Conservation (phyloP, 2,113 vertebrate genomes). For the Macrotis lagotis region DNA sequence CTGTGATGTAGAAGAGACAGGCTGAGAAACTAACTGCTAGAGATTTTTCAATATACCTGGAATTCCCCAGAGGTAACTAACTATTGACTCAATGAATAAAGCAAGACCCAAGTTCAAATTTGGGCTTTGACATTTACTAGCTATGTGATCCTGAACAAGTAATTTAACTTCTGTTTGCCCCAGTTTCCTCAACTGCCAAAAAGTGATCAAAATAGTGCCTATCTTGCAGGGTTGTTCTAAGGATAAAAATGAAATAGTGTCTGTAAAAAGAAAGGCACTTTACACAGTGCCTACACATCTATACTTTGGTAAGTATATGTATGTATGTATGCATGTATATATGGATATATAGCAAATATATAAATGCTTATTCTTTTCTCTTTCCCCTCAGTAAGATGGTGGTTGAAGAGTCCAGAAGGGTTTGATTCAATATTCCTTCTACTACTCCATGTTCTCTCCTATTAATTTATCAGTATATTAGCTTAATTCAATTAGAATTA, state of each 20-base stretch:
- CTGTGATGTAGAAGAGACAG: neutral
- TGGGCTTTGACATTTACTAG: neutral
- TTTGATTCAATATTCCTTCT: neutral
- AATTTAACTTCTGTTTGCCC: neutral
- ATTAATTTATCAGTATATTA: neutral
- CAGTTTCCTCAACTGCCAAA: neutral
- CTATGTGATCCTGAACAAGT: neutral
- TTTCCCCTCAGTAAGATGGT: neutral
- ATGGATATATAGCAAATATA: too few species aligned
- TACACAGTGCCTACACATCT: too few species aligned
- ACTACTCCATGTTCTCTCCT: neutral
- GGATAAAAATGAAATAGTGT: neutral
- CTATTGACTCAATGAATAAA: neutral
- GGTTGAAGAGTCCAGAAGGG: neutral
- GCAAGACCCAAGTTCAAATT: neutral
- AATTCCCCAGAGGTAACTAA: neutral
- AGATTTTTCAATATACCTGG: neutral
- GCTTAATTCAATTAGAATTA: neutral
- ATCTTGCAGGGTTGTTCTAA: neutral
- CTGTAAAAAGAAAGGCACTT: neutral
- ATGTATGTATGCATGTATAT: too few species aligned
- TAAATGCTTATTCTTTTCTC: neutral
- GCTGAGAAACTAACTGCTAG: neutral
- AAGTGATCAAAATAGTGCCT: neutral
- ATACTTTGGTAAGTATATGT: too few species aligned